These are phyloP conservation scores for Laterallus jamaicensis DNA, from an alignment of 2,113 vertebrate genomes.

Conservation along the genomic window DNA sequence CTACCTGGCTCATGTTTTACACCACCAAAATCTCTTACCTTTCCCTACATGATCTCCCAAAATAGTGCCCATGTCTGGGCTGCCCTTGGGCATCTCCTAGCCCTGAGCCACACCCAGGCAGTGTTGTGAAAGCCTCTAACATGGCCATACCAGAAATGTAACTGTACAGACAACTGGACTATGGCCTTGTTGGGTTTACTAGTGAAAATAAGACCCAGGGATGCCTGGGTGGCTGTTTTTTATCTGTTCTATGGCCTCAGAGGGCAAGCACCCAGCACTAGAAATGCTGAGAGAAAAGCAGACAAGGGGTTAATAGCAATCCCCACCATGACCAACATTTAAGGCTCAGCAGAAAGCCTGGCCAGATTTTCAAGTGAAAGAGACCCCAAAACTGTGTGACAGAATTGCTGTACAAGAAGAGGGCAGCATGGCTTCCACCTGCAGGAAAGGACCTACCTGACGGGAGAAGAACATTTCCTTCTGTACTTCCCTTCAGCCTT, in stretches of 20 bases:
- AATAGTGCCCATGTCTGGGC: neutral
- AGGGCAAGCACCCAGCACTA: neutral
- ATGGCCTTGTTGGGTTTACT: neutral
- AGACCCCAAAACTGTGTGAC: neutral
- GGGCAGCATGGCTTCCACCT: rapidly evolving
- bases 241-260: rapidly evolving
- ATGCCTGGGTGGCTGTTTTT: neutral
- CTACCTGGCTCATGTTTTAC: neutral
- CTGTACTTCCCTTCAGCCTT: neutral
- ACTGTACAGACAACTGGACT: neutral
- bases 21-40: neutral
- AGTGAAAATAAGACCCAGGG: neutral
- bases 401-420: neutral
- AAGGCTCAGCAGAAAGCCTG: neutral
- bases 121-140: rapidly evolving
- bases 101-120: neutral
- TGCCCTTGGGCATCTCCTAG: neutral
- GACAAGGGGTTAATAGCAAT: neutral
- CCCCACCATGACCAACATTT: neutral
- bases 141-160: neutral
- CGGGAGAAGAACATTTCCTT: neutral
- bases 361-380: neutral
- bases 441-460: neutral
- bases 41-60: neutral
- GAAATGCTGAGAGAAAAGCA: neutral